Base-by-base conservation (phyloP, 2,113 vertebrate genomes). In the Cebus imitator region DNA sequence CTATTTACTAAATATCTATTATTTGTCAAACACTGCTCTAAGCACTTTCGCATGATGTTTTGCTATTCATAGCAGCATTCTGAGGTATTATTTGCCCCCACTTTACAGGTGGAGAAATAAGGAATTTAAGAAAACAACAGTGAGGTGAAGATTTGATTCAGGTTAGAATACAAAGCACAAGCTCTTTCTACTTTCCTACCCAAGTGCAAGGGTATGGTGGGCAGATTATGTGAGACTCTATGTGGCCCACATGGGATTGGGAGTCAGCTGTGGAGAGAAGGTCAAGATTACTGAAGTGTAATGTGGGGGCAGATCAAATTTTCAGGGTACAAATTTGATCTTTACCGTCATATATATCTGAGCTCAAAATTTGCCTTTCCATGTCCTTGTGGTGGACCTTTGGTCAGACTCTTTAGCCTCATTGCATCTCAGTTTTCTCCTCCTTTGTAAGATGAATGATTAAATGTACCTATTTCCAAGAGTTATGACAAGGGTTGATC, bases 21-120 rank as follows among this genome's bases (percentile, higher is more conserved):
- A 87, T 80, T 64, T 94, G 87, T 58, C 93, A 96, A 96, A 37
- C 23, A 27, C 58, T 55, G 70, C 87, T 92, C 25, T 78, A 81
- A 90, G 70, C 40, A 66, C 57, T 96, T 97, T 92, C 50, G 55
- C 75, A 35, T 45, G 85, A 32, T 50, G 50, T 61, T 57, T 82
- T 35, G 81, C 82, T 93, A 25, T 79, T 58, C 23, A 3, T 2
- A 75, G 43, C 21, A 55, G 52, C 9, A 57, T 43, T 91, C n/a
- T 40, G 40, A 80, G 57, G 8, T 76, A 50, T 43, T 72, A 70
- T 14, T 82, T 89, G 37, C 35, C n/a, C 55, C 30, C 52, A 10
- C 27, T 72, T 81, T 52, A 72, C 23, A 90, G 70, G 48, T 45
- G 58, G 90, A 84, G 84, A 82, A 80, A 88, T 48, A 86, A 52